Percentiles rank a stretch among this genome's conserved stretches.
These are phyloP conservation scores for Drosophila sordidula DNA, from an alignment of 2,888 invertebrate genomes.

Conservation along the genomic window DNA sequence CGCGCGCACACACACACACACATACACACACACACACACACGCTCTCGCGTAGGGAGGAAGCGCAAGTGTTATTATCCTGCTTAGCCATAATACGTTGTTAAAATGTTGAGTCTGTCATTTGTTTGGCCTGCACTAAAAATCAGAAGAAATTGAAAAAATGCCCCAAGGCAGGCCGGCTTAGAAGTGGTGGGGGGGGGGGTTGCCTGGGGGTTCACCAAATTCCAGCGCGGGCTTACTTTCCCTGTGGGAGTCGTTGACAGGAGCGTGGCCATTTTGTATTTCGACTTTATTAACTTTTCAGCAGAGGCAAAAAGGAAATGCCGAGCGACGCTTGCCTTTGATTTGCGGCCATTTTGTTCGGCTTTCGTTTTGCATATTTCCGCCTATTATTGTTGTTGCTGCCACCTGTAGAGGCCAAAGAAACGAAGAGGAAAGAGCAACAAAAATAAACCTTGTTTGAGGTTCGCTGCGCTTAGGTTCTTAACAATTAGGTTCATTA, in stretches of 20 bases:
- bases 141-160: conserved; percentile 78
- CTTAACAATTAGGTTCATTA: conserved; percentile 78
- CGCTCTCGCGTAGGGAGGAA: conserved; percentile 30
- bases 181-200: no score
- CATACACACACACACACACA: conserved; percentile 11
- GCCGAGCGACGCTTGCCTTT: conserved; percentile 56
- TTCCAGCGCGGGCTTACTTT: conserved; percentile 16
- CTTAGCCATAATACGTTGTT: conserved; percentile 80
- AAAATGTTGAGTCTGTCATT: conserved; percentile 80
- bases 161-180: no score
- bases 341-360: conserved; percentile 64
- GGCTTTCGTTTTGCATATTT: conserved; percentile 58
- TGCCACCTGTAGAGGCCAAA: conserved; percentile 24
- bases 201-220: not conserved
- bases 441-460: conserved; percentile 9
- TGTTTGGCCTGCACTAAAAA: conserved; percentile 64
- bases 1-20: conserved; percentile 29
- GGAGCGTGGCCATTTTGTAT: conserved; percentile 70
- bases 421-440: not conserved
- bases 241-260: conserved; percentile 77
- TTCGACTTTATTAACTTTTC: conserved; percentile 75
- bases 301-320: conserved; percentile 54
- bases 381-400: conserved; percentile 15
- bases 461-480: conserved; percentile 49
- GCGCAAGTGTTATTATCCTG: conserved; percentile 77